Percentiles rank a stretch among this genome's conserved stretches.
These are phyloP conservation scores for Melanophora roralis DNA, from an alignment of 2,888 invertebrate species.

Conservation along the genomic window DNA sequence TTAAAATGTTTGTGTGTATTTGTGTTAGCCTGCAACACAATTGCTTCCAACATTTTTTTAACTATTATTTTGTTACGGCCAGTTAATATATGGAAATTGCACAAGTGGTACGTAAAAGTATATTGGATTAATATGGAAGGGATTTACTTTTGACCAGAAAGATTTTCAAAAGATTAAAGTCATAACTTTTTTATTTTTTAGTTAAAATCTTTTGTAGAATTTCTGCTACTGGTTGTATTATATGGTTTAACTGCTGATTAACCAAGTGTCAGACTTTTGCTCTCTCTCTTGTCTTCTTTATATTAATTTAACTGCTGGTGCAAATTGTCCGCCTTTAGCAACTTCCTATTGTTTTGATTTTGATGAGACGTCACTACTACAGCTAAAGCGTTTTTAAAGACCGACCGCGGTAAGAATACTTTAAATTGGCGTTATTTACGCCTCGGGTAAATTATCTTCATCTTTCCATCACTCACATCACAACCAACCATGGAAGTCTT, in stretches of 20 bases:
- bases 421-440: slow-evolving; percentile 50
- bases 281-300: neutral
- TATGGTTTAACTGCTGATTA: slow-evolving; percentile 25
- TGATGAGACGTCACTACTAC: slow-evolving; percentile 46
- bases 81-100: slow-evolving; percentile 47
- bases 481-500: slow-evolving; percentile 6
- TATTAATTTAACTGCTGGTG: neutral
- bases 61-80: slow-evolving; percentile 43
- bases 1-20: neutral
- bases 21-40: slow-evolving; percentile 27
- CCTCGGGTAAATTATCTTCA: slow-evolving; percentile 34
- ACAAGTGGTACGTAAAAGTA: neutral
- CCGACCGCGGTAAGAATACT: slow-evolving; percentile 2
- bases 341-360: slow-evolving; percentile 25
- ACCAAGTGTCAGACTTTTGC: slow-evolving; percentile 1
- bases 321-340: neutral
- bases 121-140: slow-evolving; percentile 30
- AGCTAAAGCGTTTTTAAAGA: slow-evolving; percentile 24
- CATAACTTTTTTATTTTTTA: slow-evolving; percentile 16
- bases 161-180: slow-evolving; percentile 35
- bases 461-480: slow-evolving; percentile 20
- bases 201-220: slow-evolving; percentile 9
- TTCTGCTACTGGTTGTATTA: slow-evolving; percentile 46
- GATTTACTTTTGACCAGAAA: slow-evolving; percentile 16
- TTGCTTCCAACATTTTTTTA: slow-evolving; percentile 9